Conservation (phyloP, 2,888 invertebrate genomes). For the Chrysotoxum bicinctum region DNA sequence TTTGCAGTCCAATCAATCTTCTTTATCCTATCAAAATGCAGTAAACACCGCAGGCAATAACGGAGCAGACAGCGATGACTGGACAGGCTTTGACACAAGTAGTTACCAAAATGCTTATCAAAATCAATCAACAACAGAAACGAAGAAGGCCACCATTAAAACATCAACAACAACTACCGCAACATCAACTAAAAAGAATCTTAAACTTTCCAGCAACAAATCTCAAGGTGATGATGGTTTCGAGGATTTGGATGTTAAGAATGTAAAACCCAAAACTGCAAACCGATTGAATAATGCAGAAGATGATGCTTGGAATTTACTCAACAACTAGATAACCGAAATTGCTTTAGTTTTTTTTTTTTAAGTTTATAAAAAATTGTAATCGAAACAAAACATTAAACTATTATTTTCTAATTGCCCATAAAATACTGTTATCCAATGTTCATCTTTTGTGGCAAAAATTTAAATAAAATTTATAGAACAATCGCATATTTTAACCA, state of each 20-base stretch:
- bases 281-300: slow-evolving; percentile 82
- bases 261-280: slow-evolving; percentile 76
- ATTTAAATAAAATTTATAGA: slow-evolving; percentile 11
- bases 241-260: slow-evolving; percentile 80
- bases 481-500: slow-evolving; percentile 31
- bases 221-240: slow-evolving; percentile 78
- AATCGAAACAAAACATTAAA: slow-evolving; percentile 29
- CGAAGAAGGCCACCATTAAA: slow-evolving; percentile 30
- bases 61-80: slow-evolving; percentile 76
- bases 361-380: slow-evolving; percentile 41
- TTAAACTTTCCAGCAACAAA: slow-evolving; percentile 77
- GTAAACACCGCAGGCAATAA: slow-evolving; percentile 40
- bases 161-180: slow-evolving; percentile 27
- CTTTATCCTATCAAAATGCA: slow-evolving; percentile 65
- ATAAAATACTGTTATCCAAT: slow-evolving; percentile 16
- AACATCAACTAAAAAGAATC: slow-evolving; percentile 74
- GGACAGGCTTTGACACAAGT: slow-evolving; percentile 80
- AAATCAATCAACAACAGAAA: slow-evolving; percentile 71
- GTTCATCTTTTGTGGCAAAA: slow-evolving; percentile 30
- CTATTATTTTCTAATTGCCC: slow-evolving; percentile 42
- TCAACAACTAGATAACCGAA: slow-evolving; percentile 83
- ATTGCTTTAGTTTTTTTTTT: slow-evolving; percentile 30
- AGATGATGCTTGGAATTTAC: slow-evolving; percentile 85
- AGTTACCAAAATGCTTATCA: slow-evolving; percentile 78
- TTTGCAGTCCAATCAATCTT: slow-evolving; percentile 75